Evolutionary conservation across 2,113 vertebrate genomes (phyloP).

Genomic region (Microtus oregoni): DNA sequence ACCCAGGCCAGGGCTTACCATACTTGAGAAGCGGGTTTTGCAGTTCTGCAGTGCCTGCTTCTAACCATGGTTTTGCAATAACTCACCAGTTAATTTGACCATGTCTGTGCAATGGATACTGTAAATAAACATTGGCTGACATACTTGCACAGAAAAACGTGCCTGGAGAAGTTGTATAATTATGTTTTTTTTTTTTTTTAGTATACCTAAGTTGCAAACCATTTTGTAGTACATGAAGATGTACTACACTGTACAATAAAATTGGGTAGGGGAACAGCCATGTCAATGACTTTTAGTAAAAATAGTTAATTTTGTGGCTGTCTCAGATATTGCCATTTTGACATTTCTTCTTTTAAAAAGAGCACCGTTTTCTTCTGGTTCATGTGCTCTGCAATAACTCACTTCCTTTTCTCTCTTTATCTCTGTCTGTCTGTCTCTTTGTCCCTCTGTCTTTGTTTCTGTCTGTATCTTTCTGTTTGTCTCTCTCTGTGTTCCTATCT

Average conservation of each 20-base stretch:
- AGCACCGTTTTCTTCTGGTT: neutral
- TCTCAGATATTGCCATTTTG: neutral
- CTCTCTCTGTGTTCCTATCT: neutral
- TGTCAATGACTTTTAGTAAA: constrained; percentile 34
- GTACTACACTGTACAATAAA: neutral
- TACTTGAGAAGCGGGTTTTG: neutral
- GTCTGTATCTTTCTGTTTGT: neutral
- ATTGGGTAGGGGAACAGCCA: neutral
- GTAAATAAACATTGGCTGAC: neutral
- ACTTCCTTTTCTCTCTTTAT: neutral
- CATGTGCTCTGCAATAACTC: neutral
- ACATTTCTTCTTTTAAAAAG: neutral
- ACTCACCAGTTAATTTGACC: neutral
- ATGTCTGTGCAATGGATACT: neutral
- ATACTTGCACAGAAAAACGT: neutral
- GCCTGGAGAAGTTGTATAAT: neutral
- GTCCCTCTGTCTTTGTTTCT: neutral
- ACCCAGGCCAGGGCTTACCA: too few species aligned
- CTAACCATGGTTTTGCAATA: neutral
- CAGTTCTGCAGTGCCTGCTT: neutral
- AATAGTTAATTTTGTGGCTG: constrained; percentile 3
- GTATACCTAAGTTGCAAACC: neutral
- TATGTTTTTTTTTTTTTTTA: neutral
- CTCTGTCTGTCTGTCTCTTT: neutral
- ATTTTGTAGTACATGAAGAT: constrained; percentile 16